Evolutionary conservation across 2,113 vertebrate genomes (phyloP).

Genomic region (Corvus moneduloides): DNA sequence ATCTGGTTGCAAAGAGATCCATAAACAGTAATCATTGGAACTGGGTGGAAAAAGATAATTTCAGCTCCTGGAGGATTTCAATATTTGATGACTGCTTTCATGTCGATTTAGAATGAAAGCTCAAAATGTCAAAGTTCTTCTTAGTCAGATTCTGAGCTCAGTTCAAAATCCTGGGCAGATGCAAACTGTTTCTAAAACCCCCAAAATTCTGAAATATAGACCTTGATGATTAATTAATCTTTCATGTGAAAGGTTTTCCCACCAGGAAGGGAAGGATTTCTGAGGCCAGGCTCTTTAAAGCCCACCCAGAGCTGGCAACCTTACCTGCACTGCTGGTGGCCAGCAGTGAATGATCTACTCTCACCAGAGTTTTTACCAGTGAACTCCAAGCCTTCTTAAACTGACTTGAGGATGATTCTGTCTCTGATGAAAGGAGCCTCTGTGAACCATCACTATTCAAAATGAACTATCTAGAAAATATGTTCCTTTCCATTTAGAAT

Average conservation of each 20-base stretch:
- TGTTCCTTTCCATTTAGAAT: constrained; percentile 50
- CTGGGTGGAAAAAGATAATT: neutral
- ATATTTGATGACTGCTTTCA: constrained; percentile 11
- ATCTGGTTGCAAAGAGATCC: neutral
- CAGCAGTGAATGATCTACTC: neutral
- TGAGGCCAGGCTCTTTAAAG: constrained; percentile 5
- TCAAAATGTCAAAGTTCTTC: constrained; percentile 27
- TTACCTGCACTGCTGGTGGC: neutral
- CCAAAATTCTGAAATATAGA: neutral
- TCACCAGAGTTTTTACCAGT: neutral
- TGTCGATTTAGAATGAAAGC: neutral
- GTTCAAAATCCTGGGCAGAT: neutral
- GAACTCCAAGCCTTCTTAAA: neutral
- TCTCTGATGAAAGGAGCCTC: neutral
- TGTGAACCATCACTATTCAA: neutral
- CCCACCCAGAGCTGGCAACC: neutral
- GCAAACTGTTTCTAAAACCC: neutral
- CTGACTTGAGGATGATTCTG: neutral
- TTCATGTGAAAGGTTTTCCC: neutral
- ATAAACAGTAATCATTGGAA: neutral
- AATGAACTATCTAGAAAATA: constrained; percentile 1
- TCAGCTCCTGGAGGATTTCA: neutral
- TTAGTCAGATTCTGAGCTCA: neutral
- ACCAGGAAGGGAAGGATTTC: neutral
- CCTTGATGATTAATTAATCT: neutral